Conservation (phyloP, 2,888 invertebrate genomes). For the Nomada lathburiana region DNA sequence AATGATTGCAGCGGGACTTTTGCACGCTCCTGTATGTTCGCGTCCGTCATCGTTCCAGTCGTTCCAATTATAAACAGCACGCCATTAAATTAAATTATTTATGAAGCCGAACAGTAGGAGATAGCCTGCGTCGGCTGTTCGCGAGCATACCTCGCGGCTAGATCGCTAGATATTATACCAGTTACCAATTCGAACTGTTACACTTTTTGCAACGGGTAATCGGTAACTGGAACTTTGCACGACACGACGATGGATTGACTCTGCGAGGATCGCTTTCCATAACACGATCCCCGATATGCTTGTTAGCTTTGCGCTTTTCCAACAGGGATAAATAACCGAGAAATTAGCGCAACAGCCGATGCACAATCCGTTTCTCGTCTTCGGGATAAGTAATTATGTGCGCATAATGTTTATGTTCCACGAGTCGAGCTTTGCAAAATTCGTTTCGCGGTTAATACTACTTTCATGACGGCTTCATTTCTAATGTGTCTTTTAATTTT, state of each 20-base stretch:
- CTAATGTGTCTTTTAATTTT: neutral
- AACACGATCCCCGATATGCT: conserved; percentile 19
- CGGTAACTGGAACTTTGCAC: conserved; percentile 49
- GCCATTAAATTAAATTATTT: conserved; percentile 51
- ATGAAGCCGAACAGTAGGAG: conserved; percentile 47
- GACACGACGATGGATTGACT: conserved; percentile 42
- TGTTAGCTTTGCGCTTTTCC: neutral
- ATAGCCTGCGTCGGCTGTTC: conserved; percentile 34
- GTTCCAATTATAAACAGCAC: conserved; percentile 45
- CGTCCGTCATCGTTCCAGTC: conserved; percentile 35
- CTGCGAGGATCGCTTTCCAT: conserved; percentile 43
- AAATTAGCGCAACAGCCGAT: neutral
- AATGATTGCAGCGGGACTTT: conserved; percentile 33
- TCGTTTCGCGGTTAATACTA: no score
- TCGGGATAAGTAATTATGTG: neutral
- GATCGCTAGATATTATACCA: conserved; percentile 34
- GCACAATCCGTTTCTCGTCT: neutral
- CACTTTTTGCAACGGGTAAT: conserved; percentile 41
- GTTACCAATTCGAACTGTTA: conserved; percentile 44
- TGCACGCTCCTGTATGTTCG: conserved; percentile 11
- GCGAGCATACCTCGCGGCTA: conserved; percentile 35
- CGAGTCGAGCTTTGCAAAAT: neutral
- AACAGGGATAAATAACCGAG: neutral
- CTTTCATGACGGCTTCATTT: conserved; percentile 18
- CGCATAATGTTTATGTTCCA: neutral